These are phyloP conservation scores for Anableps anableps DNA, from an alignment of 2,797 vertebrate genomes.

Conservation along the genomic window DNA sequence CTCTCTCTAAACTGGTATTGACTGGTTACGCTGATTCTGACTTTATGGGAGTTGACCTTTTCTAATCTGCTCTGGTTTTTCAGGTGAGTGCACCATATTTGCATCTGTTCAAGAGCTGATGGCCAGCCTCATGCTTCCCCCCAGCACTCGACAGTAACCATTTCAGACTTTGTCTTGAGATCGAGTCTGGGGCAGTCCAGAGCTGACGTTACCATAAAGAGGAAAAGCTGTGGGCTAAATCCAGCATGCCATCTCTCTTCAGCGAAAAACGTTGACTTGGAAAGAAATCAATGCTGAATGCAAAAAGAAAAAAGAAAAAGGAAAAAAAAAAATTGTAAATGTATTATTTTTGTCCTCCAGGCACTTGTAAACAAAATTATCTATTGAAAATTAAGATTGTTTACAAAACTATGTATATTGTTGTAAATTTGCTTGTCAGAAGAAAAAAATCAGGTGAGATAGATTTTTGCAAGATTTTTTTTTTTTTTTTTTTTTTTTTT, in stretches of 20 bases:
- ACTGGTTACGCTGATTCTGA: not conserved
- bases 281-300: constrained; percentile 63
- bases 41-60: not conserved
- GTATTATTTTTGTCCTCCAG: constrained; percentile 85
- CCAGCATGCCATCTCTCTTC: constrained; percentile 65
- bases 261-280: constrained; percentile 52
- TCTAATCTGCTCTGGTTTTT: constrained; percentile 49
- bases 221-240: constrained; percentile 34
- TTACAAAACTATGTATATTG: constrained; percentile 95
- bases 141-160: constrained; percentile 87
- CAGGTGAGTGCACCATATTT: constrained; percentile 99
- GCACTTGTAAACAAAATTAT: constrained; percentile 92
- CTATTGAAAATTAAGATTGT: constrained; percentile 84
- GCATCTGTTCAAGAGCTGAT: constrained; percentile 98
- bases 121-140: constrained; percentile 93
- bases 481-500: constrained; percentile 80
- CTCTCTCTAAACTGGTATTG: not conserved
- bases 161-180: constrained; percentile 15
- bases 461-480: constrained; percentile 73
- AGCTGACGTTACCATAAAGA: not conserved
- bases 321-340: constrained; percentile 74
- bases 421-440: constrained; percentile 87
- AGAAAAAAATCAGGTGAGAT: constrained; percentile 64
- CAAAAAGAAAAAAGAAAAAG: constrained; percentile 64
- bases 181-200: not conserved